These are phyloP conservation scores for Bambusicola thoracicus DNA, from an alignment of 2,113 vertebrate species.

Conservation along the genomic window DNA sequence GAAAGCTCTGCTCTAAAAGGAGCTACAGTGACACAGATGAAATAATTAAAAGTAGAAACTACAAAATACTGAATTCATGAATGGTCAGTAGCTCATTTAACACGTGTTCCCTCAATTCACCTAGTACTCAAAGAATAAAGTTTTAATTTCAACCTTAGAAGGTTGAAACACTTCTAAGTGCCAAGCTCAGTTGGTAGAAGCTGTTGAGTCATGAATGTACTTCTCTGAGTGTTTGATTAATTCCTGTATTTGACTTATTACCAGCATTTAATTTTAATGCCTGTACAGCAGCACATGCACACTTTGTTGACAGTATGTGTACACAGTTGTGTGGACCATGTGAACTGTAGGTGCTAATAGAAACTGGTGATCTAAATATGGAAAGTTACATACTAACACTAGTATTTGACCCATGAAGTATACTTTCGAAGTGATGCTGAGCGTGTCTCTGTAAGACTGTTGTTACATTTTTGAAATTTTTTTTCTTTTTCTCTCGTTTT, in stretches of 20 bases:
- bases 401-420: neutral
- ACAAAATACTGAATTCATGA: neutral
- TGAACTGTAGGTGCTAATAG: neutral
- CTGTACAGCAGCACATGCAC: neutral
- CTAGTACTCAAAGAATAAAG: neutral
- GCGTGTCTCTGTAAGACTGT: neutral
- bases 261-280: neutral
- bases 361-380: neutral
- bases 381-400: neutral
- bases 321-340: neutral
- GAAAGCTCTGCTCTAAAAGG: neutral
- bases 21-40: neutral
- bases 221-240: neutral
- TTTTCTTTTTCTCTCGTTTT: neutral
- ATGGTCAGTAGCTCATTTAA: neutral
- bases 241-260: neutral
- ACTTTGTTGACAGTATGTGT: neutral
- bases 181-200: neutral
- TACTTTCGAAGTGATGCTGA: neutral
- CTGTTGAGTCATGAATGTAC: neutral
- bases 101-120: neutral
- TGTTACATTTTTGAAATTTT: neutral
- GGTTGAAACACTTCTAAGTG: neutral
- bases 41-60: neutral
- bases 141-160: no score